A percentile compares a stretch with the other conserved stretches of the same genome.
Conservation (phyloP, 2,888 invertebrate genomes). For the Rutpela maculata region DNA sequence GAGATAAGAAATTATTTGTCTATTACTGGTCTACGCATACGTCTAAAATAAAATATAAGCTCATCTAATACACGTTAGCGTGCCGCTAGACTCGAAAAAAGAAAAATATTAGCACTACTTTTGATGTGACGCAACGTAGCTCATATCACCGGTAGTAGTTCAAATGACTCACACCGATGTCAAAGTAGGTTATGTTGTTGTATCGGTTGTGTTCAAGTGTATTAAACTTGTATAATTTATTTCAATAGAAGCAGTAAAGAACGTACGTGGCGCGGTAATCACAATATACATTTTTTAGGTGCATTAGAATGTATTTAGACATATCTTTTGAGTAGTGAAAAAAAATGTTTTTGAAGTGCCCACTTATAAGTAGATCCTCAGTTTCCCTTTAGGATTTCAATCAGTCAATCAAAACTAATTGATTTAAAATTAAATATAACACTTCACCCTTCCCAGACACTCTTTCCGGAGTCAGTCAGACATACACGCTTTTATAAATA, state of each 20-base stretch:
- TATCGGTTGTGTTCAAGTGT: background rate
- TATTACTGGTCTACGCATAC: no score
- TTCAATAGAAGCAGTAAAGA: background rate
- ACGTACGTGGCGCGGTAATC: background rate
- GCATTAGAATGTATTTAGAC: background rate
- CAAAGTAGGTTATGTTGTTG: background rate
- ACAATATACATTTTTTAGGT: background rate
- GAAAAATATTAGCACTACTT: no score
- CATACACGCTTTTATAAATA: background rate
- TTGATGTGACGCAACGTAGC: no score
- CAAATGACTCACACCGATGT: background rate
- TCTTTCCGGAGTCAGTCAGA: no score
- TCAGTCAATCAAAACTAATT: no score
- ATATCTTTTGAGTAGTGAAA: background rate
- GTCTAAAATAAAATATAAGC: no score
- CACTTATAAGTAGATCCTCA: background rate
- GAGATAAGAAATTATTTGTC: no score
- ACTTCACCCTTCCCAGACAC: no score
- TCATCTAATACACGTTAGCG: no score
- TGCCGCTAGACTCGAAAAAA: no score
- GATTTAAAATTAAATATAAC: no score
- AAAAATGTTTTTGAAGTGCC: background rate
- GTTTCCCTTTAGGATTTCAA: background rate
- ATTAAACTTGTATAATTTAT: background rate
- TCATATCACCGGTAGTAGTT: background rate